A percentile compares a stretch with the other conserved stretches of the same genome.
Conservation (phyloP, 35 echinoderm and acorn worm genomes). For the Ptychodera flava region DNA sequence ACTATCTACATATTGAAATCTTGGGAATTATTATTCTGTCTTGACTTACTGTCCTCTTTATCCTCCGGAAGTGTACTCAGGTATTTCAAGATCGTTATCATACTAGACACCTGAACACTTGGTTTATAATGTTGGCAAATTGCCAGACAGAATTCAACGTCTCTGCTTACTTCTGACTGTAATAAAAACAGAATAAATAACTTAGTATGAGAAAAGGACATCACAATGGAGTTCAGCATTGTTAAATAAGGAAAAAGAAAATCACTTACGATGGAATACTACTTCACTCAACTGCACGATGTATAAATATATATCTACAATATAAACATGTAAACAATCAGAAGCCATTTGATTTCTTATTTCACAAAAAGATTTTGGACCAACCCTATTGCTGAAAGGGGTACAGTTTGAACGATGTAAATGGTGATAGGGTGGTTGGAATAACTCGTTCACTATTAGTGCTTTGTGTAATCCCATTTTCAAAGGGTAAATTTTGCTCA, state of each 20-base stretch:
- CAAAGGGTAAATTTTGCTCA: too few relatives aligned
- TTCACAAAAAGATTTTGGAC: too few relatives aligned
- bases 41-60: constrained; percentile 26
- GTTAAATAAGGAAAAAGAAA: not conserved
- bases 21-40: too few relatives aligned
- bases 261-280: not conserved
- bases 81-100: constrained; percentile 57
- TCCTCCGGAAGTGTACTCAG: constrained; percentile 54
- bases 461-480: too few relatives aligned
- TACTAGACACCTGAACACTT: constrained; percentile 38
- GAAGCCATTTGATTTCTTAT: too few relatives aligned
- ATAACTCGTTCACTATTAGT: too few relatives aligned
- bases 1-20: too few relatives aligned
- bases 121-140: constrained; percentile 56
- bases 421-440: too few relatives aligned
- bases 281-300: not conserved
- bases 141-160: constrained; percentile 54
- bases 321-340: too few relatives aligned
- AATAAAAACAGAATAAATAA: not conserved
- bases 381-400: too few relatives aligned
- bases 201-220: not conserved
- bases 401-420: too few relatives aligned
- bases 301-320: too few relatives aligned
- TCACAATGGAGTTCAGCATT: constrained; percentile 25
- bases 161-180: not conserved